Evolutionary conservation across 2,113 vertebrate genomes (phyloP).

Genomic region (Menura novaehollandiae): DNA sequence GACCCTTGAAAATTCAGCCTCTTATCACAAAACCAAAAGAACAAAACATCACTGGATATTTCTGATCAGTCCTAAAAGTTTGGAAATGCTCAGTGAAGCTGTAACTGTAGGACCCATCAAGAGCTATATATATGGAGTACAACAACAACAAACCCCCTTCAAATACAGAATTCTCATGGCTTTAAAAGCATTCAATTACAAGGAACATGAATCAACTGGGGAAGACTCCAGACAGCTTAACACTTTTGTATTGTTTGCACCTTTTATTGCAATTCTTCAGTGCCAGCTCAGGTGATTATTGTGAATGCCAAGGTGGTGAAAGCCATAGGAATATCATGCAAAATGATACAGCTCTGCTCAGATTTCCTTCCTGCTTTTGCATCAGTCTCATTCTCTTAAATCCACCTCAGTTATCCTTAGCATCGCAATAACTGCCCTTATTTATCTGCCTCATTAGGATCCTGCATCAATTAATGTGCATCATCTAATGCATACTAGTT

Average conservation of each 20-base stretch:
- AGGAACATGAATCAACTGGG: slow-evolving; percentile 1
- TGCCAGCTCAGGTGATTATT: background rate
- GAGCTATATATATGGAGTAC: background rate
- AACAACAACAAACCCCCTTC: background rate
- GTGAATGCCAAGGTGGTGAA: background rate
- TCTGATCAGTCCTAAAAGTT: background rate
- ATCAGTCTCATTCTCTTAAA: background rate
- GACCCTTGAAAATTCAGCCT: background rate
- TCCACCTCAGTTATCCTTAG: background rate
- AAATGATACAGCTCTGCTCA: background rate
- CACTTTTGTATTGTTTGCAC: slow-evolving; percentile 17
- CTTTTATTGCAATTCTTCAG: slow-evolving; percentile 21
- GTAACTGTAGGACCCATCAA: background rate
- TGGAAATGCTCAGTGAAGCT: background rate
- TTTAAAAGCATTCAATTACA: slow-evolving; percentile 42
- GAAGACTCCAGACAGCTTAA: slow-evolving; percentile 7
- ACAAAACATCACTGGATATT: background rate
- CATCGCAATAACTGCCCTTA: background rate
- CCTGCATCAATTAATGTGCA: background rate
- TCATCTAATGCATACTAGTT: background rate
- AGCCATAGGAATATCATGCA: background rate
- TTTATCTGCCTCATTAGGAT: slow-evolving; percentile 1
- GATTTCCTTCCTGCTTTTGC: background rate
- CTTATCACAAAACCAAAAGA: background rate
- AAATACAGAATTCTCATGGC: background rate